Base-by-base conservation (phyloP, 2,797 vertebrate species). In the Cossypha polioptera region DNA sequence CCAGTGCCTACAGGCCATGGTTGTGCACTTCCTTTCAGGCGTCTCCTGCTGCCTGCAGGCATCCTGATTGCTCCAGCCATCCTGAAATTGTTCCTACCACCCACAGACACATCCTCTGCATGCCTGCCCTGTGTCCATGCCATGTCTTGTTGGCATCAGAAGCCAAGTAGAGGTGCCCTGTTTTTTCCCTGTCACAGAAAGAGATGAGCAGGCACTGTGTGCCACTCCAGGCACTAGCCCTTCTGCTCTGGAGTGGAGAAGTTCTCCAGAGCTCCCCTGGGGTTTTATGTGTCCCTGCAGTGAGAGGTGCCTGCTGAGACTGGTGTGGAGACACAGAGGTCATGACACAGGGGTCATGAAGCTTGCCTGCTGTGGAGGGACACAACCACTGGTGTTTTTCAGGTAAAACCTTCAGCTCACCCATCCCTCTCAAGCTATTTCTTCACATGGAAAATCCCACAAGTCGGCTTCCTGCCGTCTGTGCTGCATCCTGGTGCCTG, bases 401-500 rank as follows among this genome's bases (percentile, higher is more conserved):
- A 54, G 35, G 71, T 85, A 54, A 91, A 93, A 36, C 47, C 47
- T 91, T 28, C 16, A 53, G 42, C 13, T 92, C 2, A 2, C 48
- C 45, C 36, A 45, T 75, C 11, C 15, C 19, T 90, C 42, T 43
- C 21, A 18, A 82, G 71, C 54, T 13, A 5, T 82, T 94, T 66
- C 65, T 93, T 67, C n/a, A 18, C 25, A 20, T 38, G 86, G 67
- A 65, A 91, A 82, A 69, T 73, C 59, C 48, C 6, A 4, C 19
- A 7, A 54, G 48, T 22, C 0, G 0, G 25, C 65, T 92, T 95
- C 94, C 88, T 95, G 83, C 63, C 0, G 48, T 86, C 91, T 93
- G 88, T 75, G 57, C 63, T 1, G 1, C 72, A 76, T 92, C 92
- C 88, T 93, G 88, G 63, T 86, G 79, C 72, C 57, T 50, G 15